Percentiles rank a stretch among this genome's conserved stretches.
Evolutionary conservation across 2,888 invertebrate species (phyloP).

Genomic region (Theristus sp.): DNA sequence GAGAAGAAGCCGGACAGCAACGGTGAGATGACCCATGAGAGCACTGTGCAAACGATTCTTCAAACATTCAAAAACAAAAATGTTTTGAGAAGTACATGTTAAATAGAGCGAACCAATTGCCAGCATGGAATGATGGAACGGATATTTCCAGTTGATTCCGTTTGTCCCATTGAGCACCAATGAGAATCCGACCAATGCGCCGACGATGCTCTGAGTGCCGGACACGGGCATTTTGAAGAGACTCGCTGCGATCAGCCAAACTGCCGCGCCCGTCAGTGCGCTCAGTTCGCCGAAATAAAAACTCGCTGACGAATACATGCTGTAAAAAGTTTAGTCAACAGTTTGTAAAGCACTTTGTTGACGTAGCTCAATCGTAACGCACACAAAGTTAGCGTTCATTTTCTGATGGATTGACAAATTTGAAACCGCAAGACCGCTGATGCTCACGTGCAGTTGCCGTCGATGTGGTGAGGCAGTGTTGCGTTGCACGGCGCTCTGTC

Average conservation of each 20-base stretch:
- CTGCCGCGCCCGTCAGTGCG: constrained; percentile 41
- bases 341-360: not conserved
- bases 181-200: constrained; percentile 9
- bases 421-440: too few relatives aligned
- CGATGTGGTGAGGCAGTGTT: not conserved
- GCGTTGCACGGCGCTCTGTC: not conserved
- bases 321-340: not conserved
- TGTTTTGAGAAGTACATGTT: too few relatives aligned
- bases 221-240: constrained; percentile 10
- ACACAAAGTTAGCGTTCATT: too few relatives aligned
- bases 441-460: not conserved
- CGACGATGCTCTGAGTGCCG: constrained; percentile 9
- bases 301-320: not conserved
- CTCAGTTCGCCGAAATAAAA: constrained; percentile 54
- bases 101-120: not conserved
- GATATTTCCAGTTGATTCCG: constrained; percentile 10
- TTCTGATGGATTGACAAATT: too few relatives aligned
- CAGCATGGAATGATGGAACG: not conserved
- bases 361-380: too few relatives aligned
- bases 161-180: constrained; percentile 7
- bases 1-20: constrained; percentile 9
- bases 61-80: too few relatives aligned
- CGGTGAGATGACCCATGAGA: constrained; percentile 10
- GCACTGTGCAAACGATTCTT: constrained; percentile 2
- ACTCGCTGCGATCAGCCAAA: constrained; percentile 6